Percentiles rank a stretch among this genome's conserved stretches.
phyloP scores from a whole-genome alignment of 2,888 invertebrate species.

The Orthosia cruda region DNA sequence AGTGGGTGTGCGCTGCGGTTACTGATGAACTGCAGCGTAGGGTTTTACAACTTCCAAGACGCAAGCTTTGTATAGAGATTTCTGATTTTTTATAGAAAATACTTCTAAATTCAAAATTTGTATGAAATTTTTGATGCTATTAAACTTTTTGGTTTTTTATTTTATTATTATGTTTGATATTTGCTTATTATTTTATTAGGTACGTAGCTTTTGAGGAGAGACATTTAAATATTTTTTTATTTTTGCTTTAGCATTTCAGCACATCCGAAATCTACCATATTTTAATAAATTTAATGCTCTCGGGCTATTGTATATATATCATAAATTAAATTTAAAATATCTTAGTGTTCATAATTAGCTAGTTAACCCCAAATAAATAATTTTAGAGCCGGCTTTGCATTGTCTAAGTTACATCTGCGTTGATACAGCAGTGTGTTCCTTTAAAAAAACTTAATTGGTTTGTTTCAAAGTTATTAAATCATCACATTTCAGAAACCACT shows the following conservation, averaged over 20 bases:
- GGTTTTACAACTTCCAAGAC: not conserved
- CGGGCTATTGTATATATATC: no score
- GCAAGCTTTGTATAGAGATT: not conserved
- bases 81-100: not conserved
- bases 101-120: accelerated
- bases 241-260: not conserved
- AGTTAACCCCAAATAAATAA: not conserved
- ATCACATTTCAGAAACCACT: not conserved
- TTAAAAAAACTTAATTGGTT: not conserved
- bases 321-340: no score
- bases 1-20: not conserved
- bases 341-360: not conserved
- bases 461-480: not conserved
- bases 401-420: not conserved
- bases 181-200: not conserved
- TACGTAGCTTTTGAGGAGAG: not conserved
- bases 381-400: not conserved
- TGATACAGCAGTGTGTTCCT: not conserved
- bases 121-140: not conserved
- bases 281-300: not conserved
- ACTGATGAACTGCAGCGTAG: not conserved
- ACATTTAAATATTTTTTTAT: not conserved
- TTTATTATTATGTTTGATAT: not conserved
- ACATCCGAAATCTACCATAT: not conserved
- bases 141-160: not conserved